Evolutionary conservation across 2,797 vertebrate species (phyloP), one percentile per base, ranked within the genome.

Genomic region (Todus mexicanus): DNA sequence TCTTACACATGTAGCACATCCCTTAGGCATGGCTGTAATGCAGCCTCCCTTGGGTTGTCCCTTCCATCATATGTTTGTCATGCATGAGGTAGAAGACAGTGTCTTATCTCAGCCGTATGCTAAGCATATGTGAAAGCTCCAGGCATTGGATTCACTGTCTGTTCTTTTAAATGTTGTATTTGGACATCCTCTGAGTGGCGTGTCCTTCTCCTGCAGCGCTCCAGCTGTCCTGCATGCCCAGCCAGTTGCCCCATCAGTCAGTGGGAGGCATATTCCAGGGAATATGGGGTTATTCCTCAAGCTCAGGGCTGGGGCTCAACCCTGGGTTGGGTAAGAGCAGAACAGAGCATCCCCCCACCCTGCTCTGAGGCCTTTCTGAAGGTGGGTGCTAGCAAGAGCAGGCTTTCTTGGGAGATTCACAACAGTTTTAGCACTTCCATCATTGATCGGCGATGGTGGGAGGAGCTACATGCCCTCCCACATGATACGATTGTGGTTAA

Each of bases 391-490:
- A 7, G 51, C 45, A 63, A 47, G 26, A 84, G 12, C 31, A 42
- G 57, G 13, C 45, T 80, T 79, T 65, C 25, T 83, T 64, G 65
- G 22, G 27, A 42, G 38, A 19, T 54, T 64, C 22, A 6, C 15
- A 10, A 21, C 65, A 54, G 11, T 70, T 90, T 73, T 45, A 66
- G 69, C 10, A 16, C 16, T 85, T 83, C 33, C n/a, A 38, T 77
- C 35, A 15, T 2, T 40, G 59, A 19, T 56, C 71, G 68, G 60
- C 53, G 47, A 9, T 38, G 53, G 19, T 74, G 7, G 10, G 64
- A 40, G 29, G 29, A 73, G 19, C 15, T 42, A 1, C 4, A 0
- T 14, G 50, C 15, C 37, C 65, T 60, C 48, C 65, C 1, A 0
- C 9, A 6, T 21, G 35, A 29, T 22, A 43, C 27, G 25, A 51